These are phyloP conservation scores for Synanthedon tipuliformis DNA, from an alignment of 2,888 invertebrate species.

Conservation along the genomic window DNA sequence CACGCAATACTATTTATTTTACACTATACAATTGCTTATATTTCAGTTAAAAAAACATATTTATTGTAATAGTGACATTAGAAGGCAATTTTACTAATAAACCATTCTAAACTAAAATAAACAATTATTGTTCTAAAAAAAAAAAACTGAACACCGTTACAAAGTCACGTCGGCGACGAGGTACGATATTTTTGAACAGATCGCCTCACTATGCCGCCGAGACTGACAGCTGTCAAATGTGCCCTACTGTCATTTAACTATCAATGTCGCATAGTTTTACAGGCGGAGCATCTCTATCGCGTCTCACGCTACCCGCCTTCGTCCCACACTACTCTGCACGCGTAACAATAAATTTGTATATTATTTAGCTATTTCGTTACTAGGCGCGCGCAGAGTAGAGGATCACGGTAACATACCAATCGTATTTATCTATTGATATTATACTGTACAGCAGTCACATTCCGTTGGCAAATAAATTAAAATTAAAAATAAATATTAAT, in stretches of 20 bases:
- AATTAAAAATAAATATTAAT: constrained; percentile 60
- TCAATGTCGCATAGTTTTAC: background rate
- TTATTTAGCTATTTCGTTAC: background rate
- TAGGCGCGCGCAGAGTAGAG: background rate
- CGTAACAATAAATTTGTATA: background rate
- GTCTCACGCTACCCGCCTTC: background rate
- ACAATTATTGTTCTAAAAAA: too few species aligned
- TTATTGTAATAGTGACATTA: too few species aligned
- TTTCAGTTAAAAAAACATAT: too few species aligned
- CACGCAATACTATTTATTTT: too few species aligned
- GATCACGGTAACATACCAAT: constrained; percentile 30
- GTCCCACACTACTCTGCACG: background rate
- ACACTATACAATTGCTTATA: too few species aligned
- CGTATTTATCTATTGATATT: constrained; percentile 51
- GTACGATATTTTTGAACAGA: too few species aligned
- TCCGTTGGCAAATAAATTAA: constrained; percentile 65
- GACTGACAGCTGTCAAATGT: background rate
- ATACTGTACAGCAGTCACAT: constrained; percentile 65
- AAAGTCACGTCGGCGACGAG: too few species aligned
- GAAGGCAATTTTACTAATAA: too few species aligned
- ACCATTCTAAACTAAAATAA: too few species aligned
- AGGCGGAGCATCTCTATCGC: background rate
- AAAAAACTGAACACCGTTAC: too few species aligned
- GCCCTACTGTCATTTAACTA: background rate
- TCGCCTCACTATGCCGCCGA: too few species aligned